Evolutionary conservation across 2,888 invertebrate genomes (phyloP).

Genomic region (Cylloceria caligata): DNA sequence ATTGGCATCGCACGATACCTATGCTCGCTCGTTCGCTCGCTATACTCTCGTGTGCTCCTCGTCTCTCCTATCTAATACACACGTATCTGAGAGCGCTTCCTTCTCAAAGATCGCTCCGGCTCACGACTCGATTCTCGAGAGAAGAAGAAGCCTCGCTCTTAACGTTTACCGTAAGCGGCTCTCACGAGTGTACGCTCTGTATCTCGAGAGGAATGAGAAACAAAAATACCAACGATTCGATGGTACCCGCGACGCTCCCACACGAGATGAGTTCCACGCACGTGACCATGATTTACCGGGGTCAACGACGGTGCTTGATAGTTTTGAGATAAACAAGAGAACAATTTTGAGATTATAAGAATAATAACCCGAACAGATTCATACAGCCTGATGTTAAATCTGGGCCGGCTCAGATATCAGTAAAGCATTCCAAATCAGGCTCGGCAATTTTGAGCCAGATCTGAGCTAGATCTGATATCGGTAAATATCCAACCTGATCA

Average conservation of each 20-base stretch:
- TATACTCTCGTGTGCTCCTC: constrained; percentile 22
- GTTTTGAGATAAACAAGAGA: neutral
- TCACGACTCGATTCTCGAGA: constrained; percentile 39
- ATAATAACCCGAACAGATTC: no score
- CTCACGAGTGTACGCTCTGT: constrained; percentile 21
- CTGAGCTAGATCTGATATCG: no score
- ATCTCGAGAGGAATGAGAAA: constrained; percentile 4
- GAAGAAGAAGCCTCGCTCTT: neutral
- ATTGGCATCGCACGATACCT: constrained; percentile 62
- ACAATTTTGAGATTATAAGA: neutral
- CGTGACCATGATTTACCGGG: neutral
- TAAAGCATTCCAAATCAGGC: no score
- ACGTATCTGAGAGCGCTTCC: constrained; percentile 26
- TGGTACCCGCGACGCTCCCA: constrained; percentile 49
- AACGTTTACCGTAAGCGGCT: constrained; percentile 46
- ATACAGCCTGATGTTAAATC: no score
- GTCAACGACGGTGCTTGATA: neutral
- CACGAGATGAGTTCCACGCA: constrained; percentile 59
- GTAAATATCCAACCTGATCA: no score
- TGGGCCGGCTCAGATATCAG: no score
- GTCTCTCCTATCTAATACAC: constrained; percentile 31
- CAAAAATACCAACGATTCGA: neutral
- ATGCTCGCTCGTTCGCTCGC: constrained; percentile 6
- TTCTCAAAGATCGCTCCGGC: constrained; percentile 19
- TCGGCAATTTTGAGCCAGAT: no score